Percentiles rank a stretch among this genome's conserved stretches.
phyloP scores from a whole-genome alignment of 2,113 vertebrate genomes.

The Cygnus buccinator region DNA sequence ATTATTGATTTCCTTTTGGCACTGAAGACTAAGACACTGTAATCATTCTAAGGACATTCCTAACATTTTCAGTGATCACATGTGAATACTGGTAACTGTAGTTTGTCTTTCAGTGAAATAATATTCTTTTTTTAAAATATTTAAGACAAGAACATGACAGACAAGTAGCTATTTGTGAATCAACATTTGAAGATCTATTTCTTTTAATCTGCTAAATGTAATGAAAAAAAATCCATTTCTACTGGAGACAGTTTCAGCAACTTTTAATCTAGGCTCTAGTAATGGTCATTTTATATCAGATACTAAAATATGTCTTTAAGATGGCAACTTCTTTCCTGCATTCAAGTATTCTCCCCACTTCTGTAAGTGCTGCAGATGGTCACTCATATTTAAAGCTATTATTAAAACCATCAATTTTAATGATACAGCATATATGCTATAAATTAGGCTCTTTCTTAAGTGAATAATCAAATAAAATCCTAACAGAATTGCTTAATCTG shows the following conservation, averaged over 20 bases:
- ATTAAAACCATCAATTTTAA: neutral
- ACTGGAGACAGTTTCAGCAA: neutral
- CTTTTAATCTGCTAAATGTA: neutral
- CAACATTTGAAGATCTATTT: neutral
- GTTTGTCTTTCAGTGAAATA: neutral
- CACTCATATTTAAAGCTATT: neutral
- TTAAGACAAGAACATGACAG: neutral
- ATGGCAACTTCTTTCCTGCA: neutral
- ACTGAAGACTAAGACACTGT: neutral
- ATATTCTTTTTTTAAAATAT: neutral
- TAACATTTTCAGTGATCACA: neutral
- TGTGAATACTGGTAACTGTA: neutral
- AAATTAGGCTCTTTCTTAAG: neutral
- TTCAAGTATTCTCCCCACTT: neutral
- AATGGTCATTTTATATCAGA: neutral
- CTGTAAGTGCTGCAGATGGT: neutral
- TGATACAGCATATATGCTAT: neutral
- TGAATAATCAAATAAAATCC: neutral
- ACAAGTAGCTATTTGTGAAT: neutral
- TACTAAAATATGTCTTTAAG: neutral
- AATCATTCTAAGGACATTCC: neutral
- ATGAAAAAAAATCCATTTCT: neutral
- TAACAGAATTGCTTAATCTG: neutral
- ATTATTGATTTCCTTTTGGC: neutral
- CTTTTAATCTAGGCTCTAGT: neutral